These are phyloP conservation scores for Chloroceryle inda DNA, from an alignment of 2,797 vertebrate species.

Conservation along the genomic window DNA sequence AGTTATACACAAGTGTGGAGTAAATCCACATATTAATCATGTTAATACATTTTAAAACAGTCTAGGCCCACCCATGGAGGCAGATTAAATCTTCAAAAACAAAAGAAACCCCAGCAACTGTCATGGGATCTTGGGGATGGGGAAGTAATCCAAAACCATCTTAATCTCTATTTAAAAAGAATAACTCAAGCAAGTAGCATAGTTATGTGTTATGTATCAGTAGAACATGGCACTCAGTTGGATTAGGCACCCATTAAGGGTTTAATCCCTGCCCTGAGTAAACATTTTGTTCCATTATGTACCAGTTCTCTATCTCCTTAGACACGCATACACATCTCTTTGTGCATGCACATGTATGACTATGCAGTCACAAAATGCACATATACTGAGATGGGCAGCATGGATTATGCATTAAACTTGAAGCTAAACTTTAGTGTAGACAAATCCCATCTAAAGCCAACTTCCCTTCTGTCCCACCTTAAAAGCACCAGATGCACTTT, in stretches of 20 bases:
- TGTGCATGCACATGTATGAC: accelerated
- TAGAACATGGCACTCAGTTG: background rate
- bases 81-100: constrained; percentile 15
- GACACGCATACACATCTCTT: background rate
- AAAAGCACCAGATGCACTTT: background rate
- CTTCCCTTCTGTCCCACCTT: background rate
- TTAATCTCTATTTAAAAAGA: background rate
- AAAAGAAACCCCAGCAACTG: constrained; percentile 21
- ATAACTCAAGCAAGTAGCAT: background rate
- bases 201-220: background rate
- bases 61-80: constrained; percentile 22
- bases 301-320: background rate
- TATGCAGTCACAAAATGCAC: background rate
- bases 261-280: background rate
- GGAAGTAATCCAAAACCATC: background rate
- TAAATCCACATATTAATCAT: background rate
- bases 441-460: background rate
- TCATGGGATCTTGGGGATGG: background rate
- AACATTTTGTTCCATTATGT: background rate
- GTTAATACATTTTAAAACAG: constrained; percentile 16
- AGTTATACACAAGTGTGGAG: background rate
- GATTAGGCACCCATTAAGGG: background rate
- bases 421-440: background rate
- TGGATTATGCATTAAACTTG: background rate
- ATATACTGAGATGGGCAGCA: too few species aligned